Evolutionary conservation across 2,888 invertebrate genomes (phyloP), one percentile per base, ranked within the genome.

Genomic region (Dusona sp.): DNA sequence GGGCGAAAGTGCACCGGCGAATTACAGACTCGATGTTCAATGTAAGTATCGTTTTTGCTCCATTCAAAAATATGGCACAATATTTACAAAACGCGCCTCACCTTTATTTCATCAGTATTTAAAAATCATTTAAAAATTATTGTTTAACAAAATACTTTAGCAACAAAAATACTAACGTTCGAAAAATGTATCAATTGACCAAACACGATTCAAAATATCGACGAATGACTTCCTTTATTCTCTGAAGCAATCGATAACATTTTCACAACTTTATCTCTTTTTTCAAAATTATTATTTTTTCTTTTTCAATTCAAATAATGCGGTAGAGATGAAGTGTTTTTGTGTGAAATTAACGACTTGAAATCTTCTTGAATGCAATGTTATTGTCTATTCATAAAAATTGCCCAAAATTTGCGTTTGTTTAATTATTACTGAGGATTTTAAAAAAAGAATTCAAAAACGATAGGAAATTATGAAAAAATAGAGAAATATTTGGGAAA

Each of bases 1-100:
- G 89, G 97, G 97, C 90, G 96, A 95, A 90, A 95, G 95, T 90
- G 94, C 95, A 68, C 94, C 95, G 9, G 94, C 95, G 83, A 94
- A 94, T 88, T 95, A 95, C 88, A 94, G 94, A 65, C 93, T 96
- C 64, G 95, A 96, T 90, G 95, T 96, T 65, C 95, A 95, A 93
- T 96, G 96, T 96, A 89, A 95, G 95, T 94, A 83, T 42, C 33
- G 7, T 19, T 57, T 73, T 73, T 13, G 33, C 9, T 42, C 45
- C n/a, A 1, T 6, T 13, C 4, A 29, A 61, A 29, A 75, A 38
- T 42, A 0, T 19, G 6, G 16, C n/a, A 54, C 22, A 42, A 54
- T 9, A 42, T 9, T 3, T 9, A 22, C 54, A 61, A 61, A 61
- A 48, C 11, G 19, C 48, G 19, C 48, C 19, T 19, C 16, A 48